Evolutionary conservation across 1,140 invertebrate genomes (phyloP), one percentile per base, ranked within the genome.

Genomic region (Temnothorax longispinosus): DNA sequence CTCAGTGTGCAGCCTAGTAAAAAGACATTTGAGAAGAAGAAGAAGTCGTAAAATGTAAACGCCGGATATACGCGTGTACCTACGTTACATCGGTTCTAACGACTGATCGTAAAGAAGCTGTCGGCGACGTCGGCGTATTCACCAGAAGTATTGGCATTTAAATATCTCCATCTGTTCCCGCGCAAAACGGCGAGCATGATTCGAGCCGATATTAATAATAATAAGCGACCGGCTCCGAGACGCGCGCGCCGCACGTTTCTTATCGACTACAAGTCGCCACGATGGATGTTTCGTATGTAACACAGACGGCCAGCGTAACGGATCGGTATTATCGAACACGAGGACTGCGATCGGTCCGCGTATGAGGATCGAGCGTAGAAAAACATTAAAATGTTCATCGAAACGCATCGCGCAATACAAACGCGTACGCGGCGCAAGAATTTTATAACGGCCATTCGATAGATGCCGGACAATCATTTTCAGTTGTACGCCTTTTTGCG

Each of bases 41-140:
- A 92, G 88, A 91, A 91, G 85, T 91, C 92, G 90, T 93, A 93
- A 93, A 93, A 92, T 88, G 89, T 91, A 93, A 93, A 93, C 90
- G 92, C 91, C 91, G 92, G 92, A 93, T 92, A 90, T 92, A 93
- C 85, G 90, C 91, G 88, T 80, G 85, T 92, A 90, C 87, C 87
- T 90, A 89, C 82, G 92, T 92, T 90, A 87, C 91, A 90, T 88
- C 86, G 92, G 74, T 92, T 90, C 89, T 93, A 93, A 93, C 92
- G 91, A 89, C 84, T 88, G 92, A 91, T 93, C 93, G 92, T 93
- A 93, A 93, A 93, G 90, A 93, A 93, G 88, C 87, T 88, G 92
- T 88, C 86, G 87, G 87, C 80, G 87, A 27, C 87, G 92, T 88
- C 85, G 87, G 87, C 80, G 87, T 88, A 92, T 90, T 86, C 90